phyloP scores from a whole-genome alignment of 2,888 invertebrate genomes.

The Uropetala carovei region DNA sequence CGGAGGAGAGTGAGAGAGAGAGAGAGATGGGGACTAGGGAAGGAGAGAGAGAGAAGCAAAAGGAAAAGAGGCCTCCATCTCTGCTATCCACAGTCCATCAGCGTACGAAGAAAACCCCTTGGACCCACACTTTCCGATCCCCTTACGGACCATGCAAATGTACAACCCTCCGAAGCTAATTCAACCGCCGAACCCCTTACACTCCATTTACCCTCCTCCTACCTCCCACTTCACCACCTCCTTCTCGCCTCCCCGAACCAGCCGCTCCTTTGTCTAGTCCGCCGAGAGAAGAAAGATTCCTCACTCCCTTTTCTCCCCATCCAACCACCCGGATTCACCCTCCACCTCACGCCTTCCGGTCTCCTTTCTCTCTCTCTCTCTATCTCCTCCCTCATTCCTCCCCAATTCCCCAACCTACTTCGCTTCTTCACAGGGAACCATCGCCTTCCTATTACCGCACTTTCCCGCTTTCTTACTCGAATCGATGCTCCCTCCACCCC shows the following conservation, averaged over 20 bases:
- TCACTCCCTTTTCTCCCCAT: not conserved
- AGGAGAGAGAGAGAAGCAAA: not conserved
- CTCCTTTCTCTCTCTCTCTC: too few relatives aligned
- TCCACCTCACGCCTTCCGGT: not conserved
- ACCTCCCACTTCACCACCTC: not conserved
- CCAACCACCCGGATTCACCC: not conserved
- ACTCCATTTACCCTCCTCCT: conserved; percentile 25
- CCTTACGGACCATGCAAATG: conserved; percentile 53
- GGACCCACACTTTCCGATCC: conserved; percentile 43
- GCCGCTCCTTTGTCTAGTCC: conserved; percentile 32
- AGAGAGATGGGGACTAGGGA: not conserved
- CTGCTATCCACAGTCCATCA: conserved; percentile 58
- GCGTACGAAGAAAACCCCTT: not conserved
- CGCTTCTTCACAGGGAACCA: conserved; percentile 37
- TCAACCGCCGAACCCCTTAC: conserved; percentile 44
- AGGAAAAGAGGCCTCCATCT: not conserved
- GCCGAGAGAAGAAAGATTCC: conserved; percentile 19
- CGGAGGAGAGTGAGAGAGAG: not conserved
- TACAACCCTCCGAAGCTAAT: conserved; percentile 58
- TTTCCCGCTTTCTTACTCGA: not conserved
- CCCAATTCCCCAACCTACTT: not conserved
- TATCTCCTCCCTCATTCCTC: too few relatives aligned
- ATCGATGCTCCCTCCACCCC: not conserved
- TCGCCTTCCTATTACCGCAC: conserved; percentile 36
- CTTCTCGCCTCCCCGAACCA: conserved; percentile 42